These are phyloP conservation scores for Psittacula echo DNA, from an alignment of 2,797 vertebrate species.

Conservation along the genomic window DNA sequence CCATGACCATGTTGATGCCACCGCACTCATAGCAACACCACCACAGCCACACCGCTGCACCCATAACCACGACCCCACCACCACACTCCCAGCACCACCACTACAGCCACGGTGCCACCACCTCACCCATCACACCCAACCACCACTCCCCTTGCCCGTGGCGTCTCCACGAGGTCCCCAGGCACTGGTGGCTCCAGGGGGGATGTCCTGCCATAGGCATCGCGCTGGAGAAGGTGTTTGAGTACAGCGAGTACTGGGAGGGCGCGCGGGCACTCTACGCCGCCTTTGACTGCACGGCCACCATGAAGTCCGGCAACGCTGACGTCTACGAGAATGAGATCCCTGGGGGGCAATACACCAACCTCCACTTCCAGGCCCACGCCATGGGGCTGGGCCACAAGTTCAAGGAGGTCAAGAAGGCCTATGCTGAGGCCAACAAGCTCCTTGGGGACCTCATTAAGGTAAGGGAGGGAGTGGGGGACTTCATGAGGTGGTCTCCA, in stretches of 20 bases:
- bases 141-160: background rate
- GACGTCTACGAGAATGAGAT: conserved; percentile 98
- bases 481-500: too few species aligned
- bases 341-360: conserved; percentile 96
- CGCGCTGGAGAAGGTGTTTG: conserved; percentile 90
- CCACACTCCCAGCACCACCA: background rate
- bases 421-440: conserved; percentile 94
- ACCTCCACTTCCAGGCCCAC: conserved; percentile 95
- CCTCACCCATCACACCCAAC: background rate
- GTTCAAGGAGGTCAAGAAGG: conserved; percentile 97
- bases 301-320: conserved; percentile 96
- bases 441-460: conserved; percentile 96
- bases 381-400: conserved; percentile 97
- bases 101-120: background rate
- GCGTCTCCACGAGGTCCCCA: background rate
- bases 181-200: background rate
- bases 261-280: conserved; percentile 91
- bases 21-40: accelerated
- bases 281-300: conserved; percentile 96
- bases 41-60: background rate
- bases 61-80: background rate
- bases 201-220: conserved; percentile 80
- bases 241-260: conserved; percentile 99
- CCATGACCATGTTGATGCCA: background rate
- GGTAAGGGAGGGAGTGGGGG: conserved; percentile 70